These are phyloP conservation scores for Epirrhoe tristata DNA, from an alignment of 2,888 invertebrate species.

Conservation along the genomic window DNA sequence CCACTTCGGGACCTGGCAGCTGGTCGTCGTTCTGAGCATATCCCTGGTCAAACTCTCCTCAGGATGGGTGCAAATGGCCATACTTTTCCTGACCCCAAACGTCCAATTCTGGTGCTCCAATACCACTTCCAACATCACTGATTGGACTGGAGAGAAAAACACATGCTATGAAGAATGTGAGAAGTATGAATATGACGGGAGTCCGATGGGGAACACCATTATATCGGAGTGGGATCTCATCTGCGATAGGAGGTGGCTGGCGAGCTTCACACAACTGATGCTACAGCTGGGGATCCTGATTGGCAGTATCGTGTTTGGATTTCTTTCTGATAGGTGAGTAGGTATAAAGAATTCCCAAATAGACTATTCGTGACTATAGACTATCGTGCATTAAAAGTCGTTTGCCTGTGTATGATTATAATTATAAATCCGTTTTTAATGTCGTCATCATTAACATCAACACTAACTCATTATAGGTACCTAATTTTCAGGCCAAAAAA, in stretches of 20 bases:
- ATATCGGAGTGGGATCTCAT: constrained; percentile 91
- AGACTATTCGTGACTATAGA: background rate
- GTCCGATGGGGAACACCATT: constrained; percentile 88
- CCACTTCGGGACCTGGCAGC: constrained; percentile 89
- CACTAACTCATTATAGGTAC: too few relatives aligned
- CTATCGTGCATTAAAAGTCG: too few relatives aligned
- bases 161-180: constrained; percentile 84
- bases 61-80: constrained; percentile 91
- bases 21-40: constrained; percentile 87
- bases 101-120: constrained; percentile 30
- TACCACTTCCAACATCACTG: background rate
- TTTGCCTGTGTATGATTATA: too few relatives aligned
- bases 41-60: constrained; percentile 90
- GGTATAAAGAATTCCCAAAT: background rate
- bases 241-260: constrained; percentile 87
- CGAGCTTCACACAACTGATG: constrained; percentile 89
- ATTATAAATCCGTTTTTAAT: too few relatives aligned
- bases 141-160: constrained; percentile 48
- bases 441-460: too few relatives aligned
- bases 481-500: too few relatives aligned
- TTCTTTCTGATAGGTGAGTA: constrained; percentile 88
- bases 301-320: constrained; percentile 90
- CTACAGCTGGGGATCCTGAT: constrained; percentile 90
- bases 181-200: constrained; percentile 85
- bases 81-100: constrained; percentile 87